phyloP scores from a whole-genome alignment of 2,888 invertebrate species.

The Asteroscopus sphinx region DNA sequence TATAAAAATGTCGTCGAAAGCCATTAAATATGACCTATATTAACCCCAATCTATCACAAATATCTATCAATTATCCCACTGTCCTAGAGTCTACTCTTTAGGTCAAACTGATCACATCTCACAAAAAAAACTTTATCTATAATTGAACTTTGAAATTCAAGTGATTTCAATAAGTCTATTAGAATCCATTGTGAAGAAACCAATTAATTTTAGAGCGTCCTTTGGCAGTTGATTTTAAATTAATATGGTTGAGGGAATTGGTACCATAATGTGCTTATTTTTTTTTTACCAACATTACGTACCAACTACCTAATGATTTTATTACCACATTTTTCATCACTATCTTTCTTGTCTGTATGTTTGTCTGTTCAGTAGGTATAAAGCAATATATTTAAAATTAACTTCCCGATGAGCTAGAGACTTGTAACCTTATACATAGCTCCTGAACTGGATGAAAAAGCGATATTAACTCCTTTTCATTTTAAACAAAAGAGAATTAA shows the following conservation, averaged over 20 bases:
- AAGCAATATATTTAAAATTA: no score
- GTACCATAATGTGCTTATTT: background rate
- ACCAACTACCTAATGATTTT: no score
- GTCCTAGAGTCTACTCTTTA: background rate
- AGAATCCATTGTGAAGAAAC: constrained; percentile 31
- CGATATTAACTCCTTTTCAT: no score
- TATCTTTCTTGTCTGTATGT: no score
- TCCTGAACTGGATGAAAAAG: no score
- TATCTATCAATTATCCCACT: background rate
- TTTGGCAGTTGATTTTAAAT: constrained; percentile 16
- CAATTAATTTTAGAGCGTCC: constrained; percentile 35
- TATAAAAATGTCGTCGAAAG: no score
- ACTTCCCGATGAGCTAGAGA: no score
- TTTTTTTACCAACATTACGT: no score
- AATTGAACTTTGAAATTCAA: constrained; percentile 32
- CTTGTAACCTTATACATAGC: no score
- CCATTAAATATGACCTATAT: background rate
- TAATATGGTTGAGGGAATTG: constrained; percentile 12
- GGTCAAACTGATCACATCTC: constrained; percentile 8
- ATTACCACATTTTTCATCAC: no score
- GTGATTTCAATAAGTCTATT: constrained; percentile 40
- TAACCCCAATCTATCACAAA: background rate
- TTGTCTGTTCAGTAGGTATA: no score
- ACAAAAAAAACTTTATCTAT: constrained; percentile 19
- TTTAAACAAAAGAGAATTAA: no score